A percentile compares a stretch with the other conserved stretches of the same genome.
phyloP scores from a whole-genome alignment of 2,113 vertebrate species.

The Aspiorhynchus laticeps region DNA sequence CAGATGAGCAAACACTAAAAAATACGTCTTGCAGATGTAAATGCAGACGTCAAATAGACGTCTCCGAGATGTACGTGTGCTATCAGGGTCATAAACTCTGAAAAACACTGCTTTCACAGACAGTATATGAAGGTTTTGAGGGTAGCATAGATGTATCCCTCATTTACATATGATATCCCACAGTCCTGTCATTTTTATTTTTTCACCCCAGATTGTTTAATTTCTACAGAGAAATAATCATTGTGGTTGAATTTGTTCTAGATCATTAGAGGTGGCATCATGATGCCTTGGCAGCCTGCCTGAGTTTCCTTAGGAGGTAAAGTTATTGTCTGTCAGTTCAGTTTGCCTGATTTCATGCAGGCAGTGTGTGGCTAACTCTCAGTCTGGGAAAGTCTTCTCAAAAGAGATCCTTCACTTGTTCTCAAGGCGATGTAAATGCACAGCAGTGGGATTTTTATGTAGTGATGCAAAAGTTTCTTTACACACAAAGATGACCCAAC shows the following conservation, averaged over 20 bases:
- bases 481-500: not conserved
- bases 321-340: not conserved
- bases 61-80: too few relatives aligned
- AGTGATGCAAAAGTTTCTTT: not conserved
- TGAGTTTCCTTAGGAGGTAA: not conserved
- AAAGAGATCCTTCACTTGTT: not conserved
- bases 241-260: not conserved
- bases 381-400: not conserved
- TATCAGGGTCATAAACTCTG: too few relatives aligned
- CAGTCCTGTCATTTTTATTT: not conserved
- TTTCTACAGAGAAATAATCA: not conserved
- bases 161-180: not conserved
- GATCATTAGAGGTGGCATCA: not conserved
- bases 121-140: not conserved
- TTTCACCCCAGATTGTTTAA: not conserved
- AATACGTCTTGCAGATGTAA: too few relatives aligned
- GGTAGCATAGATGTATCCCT: not conserved
- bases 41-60: too few relatives aligned
- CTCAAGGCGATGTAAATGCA: not conserved
- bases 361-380: not conserved
- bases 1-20: too few relatives aligned
- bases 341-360: not conserved
- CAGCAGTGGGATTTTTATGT: not conserved
- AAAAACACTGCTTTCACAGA: not conserved
- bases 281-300: not conserved